A percentile compares a stretch with the other conserved stretches of the same genome.
Evolutionary conservation across 2,797 vertebrate genomes (phyloP).

Genomic region (Malacoctenus gilli): DNA sequence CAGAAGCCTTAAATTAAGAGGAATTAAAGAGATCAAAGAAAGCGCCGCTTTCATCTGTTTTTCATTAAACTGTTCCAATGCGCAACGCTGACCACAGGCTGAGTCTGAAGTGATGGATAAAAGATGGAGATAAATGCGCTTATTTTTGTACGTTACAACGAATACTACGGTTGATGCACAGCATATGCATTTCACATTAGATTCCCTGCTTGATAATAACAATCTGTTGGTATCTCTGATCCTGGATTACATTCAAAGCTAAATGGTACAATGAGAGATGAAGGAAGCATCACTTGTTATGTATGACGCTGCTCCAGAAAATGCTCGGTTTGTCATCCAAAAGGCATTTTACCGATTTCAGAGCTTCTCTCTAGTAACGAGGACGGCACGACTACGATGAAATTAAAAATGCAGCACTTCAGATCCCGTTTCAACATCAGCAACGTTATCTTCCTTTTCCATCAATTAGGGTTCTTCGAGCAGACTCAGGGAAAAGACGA

Average conservation of each 20-base stretch:
- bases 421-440: not conserved
- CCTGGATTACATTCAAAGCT: too few relatives aligned
- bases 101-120: not conserved
- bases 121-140: conserved; percentile 4
- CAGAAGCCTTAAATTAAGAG: not conserved
- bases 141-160: conserved; percentile 3
- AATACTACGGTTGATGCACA: not conserved
- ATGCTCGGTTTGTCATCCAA: not conserved
- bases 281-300: not conserved
- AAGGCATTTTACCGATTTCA: not conserved
- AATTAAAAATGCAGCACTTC: not conserved
- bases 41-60: not conserved
- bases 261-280: not conserved
- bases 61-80: not conserved
- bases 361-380: too few relatives aligned
- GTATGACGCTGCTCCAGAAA: not conserved
- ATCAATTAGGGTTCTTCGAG: conserved; percentile 10
- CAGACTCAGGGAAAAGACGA: not conserved
- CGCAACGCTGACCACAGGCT: conserved; percentile 1
- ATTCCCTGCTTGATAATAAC: conserved; percentile 5
- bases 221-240: not conserved
- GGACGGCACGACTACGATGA: not conserved
- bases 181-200: not conserved
- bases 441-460: conserved; percentile 13
- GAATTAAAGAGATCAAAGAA: conserved; percentile 19